Base-by-base conservation (phyloP, 1,140 invertebrate genomes). In the Dolichoris vasculosae region DNA sequence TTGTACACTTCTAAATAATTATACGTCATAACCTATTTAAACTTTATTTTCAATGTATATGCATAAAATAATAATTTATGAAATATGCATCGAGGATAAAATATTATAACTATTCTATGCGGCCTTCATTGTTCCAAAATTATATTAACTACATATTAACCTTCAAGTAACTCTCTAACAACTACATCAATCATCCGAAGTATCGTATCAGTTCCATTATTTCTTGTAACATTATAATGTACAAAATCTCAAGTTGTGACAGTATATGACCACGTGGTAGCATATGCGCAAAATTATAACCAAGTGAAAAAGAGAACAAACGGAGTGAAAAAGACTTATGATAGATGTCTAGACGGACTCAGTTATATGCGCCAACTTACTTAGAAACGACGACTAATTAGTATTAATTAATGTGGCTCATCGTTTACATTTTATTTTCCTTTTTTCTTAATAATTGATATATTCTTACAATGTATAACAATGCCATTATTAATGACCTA, bases 391-490 rank as follows among this genome's bases (percentile, higher is more conserved):
- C 43, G 30, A 63, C 46, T 80, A 80, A 85, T 85, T 79, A 73
- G 15, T 78, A 63, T 63, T 75, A 80, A 85, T 85, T 85, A 85
- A 80, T 63, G 40, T 46, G 35, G 15, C 51, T 78, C 35, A 35
- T 46, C 40, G 40, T 85, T 80, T 85, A 63, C 77, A 85, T 75
- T 80, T 84, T 51, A 40, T 80, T 85, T 80, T 46, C 51, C 35
- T 46, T 84, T n/a, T 17, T 11, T n/a, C 8, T 69, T 69, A 20
- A 40, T 11, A 69, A 23, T 38, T 69, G 32, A 69, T 69, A 69
- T 6, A 35, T 69, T 73, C 8, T 73, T 73, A 11, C 23, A n/a
- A n/a, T n/a, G 11, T 73, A 43, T 32, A 1, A n/a, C 20, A 20
- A 43, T 9, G 2, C 23, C 26, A 38, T 73, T 40, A n/a, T 43